Conservation (phyloP, 2,888 invertebrate species). For the Morpho achilles region DNA sequence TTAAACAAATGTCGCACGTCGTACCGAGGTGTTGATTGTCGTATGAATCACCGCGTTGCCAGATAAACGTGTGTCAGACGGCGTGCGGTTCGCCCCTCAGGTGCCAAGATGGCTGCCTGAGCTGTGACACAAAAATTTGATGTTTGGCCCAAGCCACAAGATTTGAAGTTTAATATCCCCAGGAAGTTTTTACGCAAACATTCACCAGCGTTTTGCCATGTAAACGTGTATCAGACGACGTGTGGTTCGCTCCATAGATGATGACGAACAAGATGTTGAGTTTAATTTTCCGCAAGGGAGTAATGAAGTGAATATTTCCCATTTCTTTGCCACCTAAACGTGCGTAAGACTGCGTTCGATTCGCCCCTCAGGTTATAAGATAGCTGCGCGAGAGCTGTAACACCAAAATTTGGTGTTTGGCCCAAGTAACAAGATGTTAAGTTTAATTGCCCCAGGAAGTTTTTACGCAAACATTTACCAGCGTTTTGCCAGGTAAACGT, state of each 20-base stretch:
- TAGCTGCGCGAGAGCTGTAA: no score
- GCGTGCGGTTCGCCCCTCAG: not conserved
- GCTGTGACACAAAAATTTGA: not conserved
- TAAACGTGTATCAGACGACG: no score
- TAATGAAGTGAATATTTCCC: no score
- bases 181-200: no score
- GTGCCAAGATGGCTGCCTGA: slow-evolving; percentile 11
- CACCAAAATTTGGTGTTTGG: not conserved
- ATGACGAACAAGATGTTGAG: no score
- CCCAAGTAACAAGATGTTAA: not conserved
- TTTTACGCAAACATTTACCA: no score
- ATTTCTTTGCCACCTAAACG: not conserved
- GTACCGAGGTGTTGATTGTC: slow-evolving; percentile 3
- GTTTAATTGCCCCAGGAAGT: no score
- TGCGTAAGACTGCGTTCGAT: not conserved
- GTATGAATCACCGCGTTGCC: slow-evolving; percentile 4
- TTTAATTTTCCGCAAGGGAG: no score
- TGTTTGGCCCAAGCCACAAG: not conserved
- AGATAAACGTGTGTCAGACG: not conserved
- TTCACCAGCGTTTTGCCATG: no score
- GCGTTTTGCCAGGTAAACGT: no score
- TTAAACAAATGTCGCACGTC: slow-evolving; percentile 2
- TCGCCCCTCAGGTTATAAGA: not conserved
- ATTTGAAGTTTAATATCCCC: no score
- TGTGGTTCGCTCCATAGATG: no score